These are phyloP conservation scores for Sesia bembeciformis DNA, from an alignment of 2,888 invertebrate genomes.

Conservation along the genomic window DNA sequence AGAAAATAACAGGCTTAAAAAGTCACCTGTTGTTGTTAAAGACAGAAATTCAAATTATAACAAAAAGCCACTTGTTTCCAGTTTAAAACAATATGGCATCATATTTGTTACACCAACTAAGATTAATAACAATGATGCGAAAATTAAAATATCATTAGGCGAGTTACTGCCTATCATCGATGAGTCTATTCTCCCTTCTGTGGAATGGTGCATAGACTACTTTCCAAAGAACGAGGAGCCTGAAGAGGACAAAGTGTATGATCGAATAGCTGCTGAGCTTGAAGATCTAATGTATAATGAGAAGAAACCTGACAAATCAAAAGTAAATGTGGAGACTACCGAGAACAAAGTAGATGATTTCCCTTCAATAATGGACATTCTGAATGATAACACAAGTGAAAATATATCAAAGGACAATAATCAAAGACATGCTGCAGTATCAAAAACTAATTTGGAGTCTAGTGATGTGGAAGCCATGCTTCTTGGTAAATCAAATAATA, in stretches of 20 bases:
- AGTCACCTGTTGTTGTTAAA: slow-evolving; percentile 21
- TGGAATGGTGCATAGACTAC: slow-evolving; percentile 62
- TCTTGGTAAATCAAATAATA: slow-evolving; percentile 41
- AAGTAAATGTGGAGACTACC: slow-evolving; percentile 13
- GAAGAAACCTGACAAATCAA: slow-evolving; percentile 27
- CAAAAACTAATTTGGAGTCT: slow-evolving; percentile 46
- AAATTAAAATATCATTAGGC: slow-evolving; percentile 33
- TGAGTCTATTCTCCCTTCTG: slow-evolving; percentile 48
- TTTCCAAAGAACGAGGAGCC: slow-evolving; percentile 55
- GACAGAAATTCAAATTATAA: slow-evolving; percentile 25
- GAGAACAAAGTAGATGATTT: slow-evolving; percentile 48
- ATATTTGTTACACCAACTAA: slow-evolving; percentile 43
- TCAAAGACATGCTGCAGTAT: slow-evolving; percentile 30
- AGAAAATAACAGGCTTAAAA: slow-evolving; percentile 53
- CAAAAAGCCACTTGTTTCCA: slow-evolving; percentile 17
- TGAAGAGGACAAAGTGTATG: slow-evolving; percentile 65
- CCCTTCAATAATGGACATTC: slow-evolving; percentile 67
- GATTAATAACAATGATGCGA: slow-evolving; percentile 30
- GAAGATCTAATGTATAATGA: slow-evolving; percentile 67
- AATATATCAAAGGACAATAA: slow-evolving; percentile 20
- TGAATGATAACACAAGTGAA: slow-evolving; percentile 45
- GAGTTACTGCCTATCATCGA: slow-evolving; percentile 46
- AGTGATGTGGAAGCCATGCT: slow-evolving; percentile 68
- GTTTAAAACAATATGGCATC: slow-evolving; percentile 50
- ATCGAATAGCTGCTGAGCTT: slow-evolving; percentile 64